Evolutionary conservation across 2,113 vertebrate species (phyloP).

Genomic region (Agapornis roseicollis): DNA sequence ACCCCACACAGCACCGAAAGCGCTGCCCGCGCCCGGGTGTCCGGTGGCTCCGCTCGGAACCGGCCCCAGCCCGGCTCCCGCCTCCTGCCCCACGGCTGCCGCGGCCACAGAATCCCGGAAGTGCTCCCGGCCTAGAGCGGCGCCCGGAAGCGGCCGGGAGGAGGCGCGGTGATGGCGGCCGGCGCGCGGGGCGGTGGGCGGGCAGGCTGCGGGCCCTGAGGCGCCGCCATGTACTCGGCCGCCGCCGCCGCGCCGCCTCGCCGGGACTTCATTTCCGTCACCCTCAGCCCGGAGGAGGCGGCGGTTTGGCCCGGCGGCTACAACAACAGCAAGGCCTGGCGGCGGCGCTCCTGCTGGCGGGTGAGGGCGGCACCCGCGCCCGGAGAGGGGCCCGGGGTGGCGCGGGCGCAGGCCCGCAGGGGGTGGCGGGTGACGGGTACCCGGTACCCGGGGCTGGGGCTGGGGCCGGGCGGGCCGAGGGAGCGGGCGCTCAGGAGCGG

Average conservation of each 20-base stretch:
- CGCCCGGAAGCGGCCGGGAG: background rate
- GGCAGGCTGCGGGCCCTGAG: background rate
- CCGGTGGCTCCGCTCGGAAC: no score
- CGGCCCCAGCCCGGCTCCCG: no score
- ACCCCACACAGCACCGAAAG: no score
- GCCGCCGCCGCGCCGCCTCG: conserved; percentile 66
- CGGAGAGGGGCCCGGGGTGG: no score
- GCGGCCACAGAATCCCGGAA: background rate
- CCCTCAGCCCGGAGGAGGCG: conserved; percentile 72
- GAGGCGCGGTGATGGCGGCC: background rate
- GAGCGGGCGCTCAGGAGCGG: background rate
- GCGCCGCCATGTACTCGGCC: conserved; percentile 58
- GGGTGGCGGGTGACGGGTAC: no score
- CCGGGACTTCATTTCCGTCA: conserved; percentile 86
- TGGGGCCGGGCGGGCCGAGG: no score
- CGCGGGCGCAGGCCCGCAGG: no score
- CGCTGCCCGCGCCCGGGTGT: background rate
- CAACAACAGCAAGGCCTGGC: conserved; percentile 83
- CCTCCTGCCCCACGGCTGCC: no score
- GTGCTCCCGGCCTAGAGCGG: background rate
- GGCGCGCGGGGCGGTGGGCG: background rate
- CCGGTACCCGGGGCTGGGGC: no score
- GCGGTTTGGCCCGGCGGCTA: conserved; percentile 51
- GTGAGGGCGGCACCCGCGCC: conserved; percentile 64
- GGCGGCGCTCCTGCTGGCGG: conserved; percentile 90